These are phyloP conservation scores for Lottia scabra DNA, from an alignment of 2,888 invertebrate genomes.

Conservation along the genomic window DNA sequence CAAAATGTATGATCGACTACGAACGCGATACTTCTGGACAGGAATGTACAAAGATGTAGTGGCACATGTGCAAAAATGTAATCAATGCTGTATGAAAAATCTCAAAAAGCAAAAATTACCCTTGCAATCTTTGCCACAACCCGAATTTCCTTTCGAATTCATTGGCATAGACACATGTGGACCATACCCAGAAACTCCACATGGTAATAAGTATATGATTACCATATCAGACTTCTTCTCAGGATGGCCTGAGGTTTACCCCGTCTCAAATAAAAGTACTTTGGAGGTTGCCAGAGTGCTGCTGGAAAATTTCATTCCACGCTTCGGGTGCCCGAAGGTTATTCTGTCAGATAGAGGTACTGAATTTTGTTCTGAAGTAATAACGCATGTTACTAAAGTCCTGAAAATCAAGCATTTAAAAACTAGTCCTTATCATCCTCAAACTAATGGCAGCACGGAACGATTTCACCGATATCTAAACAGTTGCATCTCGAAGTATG, in stretches of 20 bases:
- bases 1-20: no score
- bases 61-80: not conserved
- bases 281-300: not conserved
- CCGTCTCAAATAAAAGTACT: not conserved
- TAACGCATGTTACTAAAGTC: not conserved
- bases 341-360: constrained; percentile 7
- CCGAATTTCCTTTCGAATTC: constrained; percentile 5
- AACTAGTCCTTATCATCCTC: not conserved
- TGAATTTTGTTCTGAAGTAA: not conserved
- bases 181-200: not conserved
- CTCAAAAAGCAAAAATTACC: not conserved
- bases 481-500: not conserved
- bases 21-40: constrained; percentile 5
- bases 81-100: not conserved
- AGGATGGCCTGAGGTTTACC: not conserved
- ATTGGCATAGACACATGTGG: constrained; percentile 7
- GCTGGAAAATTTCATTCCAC: not conserved
- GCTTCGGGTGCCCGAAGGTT: not conserved
- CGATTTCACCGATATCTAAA: not conserved
- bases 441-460: constrained; percentile 7
- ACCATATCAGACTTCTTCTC: constrained; percentile 2
- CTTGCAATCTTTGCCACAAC: not conserved
- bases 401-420: not conserved
- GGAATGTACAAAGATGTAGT: constrained; percentile 6
- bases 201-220: constrained; percentile 6